These are phyloP conservation scores for Scaptomyza reducta DNA, from an alignment of 2,888 invertebrate genomes.

Conservation along the genomic window DNA sequence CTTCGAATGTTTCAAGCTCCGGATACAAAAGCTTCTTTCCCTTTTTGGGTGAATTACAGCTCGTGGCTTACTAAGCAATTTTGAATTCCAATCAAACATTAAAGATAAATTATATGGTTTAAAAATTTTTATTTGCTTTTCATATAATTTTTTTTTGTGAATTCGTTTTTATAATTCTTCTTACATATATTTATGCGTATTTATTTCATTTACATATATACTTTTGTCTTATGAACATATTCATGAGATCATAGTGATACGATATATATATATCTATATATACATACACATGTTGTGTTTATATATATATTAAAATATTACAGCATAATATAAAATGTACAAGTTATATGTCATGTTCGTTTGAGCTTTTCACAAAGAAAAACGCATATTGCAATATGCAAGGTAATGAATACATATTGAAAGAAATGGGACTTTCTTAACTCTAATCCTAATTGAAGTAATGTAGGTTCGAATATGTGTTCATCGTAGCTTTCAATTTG, in stretches of 20 bases:
- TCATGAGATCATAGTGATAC: constrained; percentile 83
- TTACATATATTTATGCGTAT: constrained; percentile 65
- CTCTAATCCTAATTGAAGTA: constrained; percentile 30
- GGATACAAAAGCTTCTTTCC: not conserved
- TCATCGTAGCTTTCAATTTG: constrained; percentile 39
- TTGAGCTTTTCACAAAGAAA: constrained; percentile 32
- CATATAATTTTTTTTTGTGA: constrained; percentile 45
- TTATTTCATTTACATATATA: constrained; percentile 64
- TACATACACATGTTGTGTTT: not conserved
- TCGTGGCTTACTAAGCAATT: not conserved
- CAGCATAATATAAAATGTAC: constrained; percentile 74
- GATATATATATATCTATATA: constrained; percentile 36
- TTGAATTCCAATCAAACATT: not conserved
- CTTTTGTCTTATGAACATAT: constrained; percentile 82
- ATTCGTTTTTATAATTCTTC: constrained; percentile 54
- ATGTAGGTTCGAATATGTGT: constrained; percentile 39
- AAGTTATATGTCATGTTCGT: constrained; percentile 47
- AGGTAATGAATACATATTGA: constrained; percentile 35
- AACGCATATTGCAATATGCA: constrained; percentile 35
- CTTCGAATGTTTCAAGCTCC: not conserved
- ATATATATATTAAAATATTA: constrained; percentile 60
- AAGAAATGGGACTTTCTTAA: constrained; percentile 31
- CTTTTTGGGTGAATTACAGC: not conserved
- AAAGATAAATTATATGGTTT: constrained; percentile 12
- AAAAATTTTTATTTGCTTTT: constrained; percentile 47